These are phyloP conservation scores for Dendroctonus valens DNA, from an alignment of 1,140 invertebrate species.

Conservation along the genomic window DNA sequence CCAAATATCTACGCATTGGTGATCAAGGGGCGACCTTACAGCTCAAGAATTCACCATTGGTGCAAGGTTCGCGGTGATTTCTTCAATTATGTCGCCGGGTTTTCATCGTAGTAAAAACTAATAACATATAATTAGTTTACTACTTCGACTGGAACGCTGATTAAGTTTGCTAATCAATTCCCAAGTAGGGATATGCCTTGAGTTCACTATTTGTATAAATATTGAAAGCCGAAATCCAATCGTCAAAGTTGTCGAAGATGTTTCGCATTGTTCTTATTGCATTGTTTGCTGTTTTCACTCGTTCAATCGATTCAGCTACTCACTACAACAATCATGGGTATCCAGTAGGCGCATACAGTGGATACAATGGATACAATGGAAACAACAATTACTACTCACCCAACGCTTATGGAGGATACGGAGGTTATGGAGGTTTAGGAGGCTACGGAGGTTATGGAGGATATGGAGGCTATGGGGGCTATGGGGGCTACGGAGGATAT, in stretches of 20 bases:
- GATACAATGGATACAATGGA: neutral
- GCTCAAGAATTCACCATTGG: neutral
- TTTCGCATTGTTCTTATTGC: too few relatives aligned
- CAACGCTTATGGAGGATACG: neutral
- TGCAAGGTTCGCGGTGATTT: neutral
- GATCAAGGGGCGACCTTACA: neutral
- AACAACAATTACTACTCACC: neutral
- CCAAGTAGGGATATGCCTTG: too few relatives aligned
- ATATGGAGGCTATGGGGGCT: constrained; percentile 2
- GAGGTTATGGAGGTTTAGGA: neutral
- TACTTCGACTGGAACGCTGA: constrained; percentile 1
- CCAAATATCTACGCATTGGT: neutral
- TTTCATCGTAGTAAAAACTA: constrained; percentile 1
- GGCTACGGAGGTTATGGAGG: neutral
- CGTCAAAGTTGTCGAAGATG: too few relatives aligned
- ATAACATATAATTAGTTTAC: constrained; percentile 10
- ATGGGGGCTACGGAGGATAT: neutral
- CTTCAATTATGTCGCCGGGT: constrained; percentile 2
- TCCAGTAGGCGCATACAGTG: neutral
- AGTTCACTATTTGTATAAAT: too few relatives aligned
- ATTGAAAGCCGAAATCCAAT: too few relatives aligned
- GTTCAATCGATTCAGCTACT: too few relatives aligned
- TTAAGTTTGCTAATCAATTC: too few relatives aligned
- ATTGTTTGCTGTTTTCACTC: too few relatives aligned
- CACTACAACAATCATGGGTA: neutral